Base-by-base conservation (phyloP, 37 sponge, comb jelly and placozoan species). In the Tethya wilhelma region DNA sequence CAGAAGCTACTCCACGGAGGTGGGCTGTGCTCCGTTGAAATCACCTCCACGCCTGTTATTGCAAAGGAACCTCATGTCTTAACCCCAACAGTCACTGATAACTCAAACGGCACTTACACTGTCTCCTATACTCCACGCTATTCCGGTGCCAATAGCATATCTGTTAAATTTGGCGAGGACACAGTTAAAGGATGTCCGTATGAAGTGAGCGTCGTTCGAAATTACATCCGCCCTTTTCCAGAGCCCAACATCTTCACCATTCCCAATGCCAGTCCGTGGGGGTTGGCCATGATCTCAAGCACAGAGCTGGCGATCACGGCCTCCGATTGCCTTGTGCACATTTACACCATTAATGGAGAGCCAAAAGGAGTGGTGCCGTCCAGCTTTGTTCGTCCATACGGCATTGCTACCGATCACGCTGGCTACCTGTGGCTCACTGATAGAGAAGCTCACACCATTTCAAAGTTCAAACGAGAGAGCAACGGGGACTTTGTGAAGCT, bases 391-490 rank as follows among this genome's bases (percentile, higher is more conserved):
- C 77, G 83, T 34, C 88, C 88, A 19, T 88, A 88, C 44, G 77
- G 69, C 1, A 88, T 88, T 26, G 46, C 69, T 0, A 72, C 62
- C 1, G 88, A 88, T 28, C 29, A 55, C 0, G 78, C 71, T 23
- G 57, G 63, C 28, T 56, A 37, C 60, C 53, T 88, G 2, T 88
- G 88, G 88, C 56, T 88, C 44, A 88, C 83, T 34, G 88, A 88
- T 59, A 33, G 88, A 6, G 88, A 88, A 72, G 88, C 88, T 26
- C 88, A 88, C 78, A 88, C 75, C 38, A 71, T 88, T 28, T 83
- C 76, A 56, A 81, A 80, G 53, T 88, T 75, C 65, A 14, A 12
- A 7, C 82, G 82, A 11, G 37, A 49, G 26, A 26, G 29, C 6
- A 28, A 41, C 7, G 60, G 69, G 12, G 32, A 44, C 4, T 76